Evolutionary conservation across 2,888 invertebrate genomes (phyloP).

Genomic region (Lymantria monacha): DNA sequence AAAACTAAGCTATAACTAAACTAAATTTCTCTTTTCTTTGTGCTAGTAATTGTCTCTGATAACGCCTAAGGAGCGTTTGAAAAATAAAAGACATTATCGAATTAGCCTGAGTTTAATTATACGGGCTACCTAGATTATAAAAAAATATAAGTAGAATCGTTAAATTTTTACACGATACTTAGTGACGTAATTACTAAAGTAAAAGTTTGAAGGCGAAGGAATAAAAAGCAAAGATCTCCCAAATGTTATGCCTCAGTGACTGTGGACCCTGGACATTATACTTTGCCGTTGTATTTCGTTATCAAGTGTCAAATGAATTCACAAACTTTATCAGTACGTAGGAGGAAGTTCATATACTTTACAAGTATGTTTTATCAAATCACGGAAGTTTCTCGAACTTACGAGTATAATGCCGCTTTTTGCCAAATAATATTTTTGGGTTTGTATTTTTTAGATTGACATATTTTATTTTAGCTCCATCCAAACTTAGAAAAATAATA

Average conservation of each 20-base stretch:
- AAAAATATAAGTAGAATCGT: too few species aligned
- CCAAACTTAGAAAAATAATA: not conserved
- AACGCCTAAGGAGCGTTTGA: too few species aligned
- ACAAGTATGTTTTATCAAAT: slow-evolving; percentile 23
- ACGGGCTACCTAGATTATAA: too few species aligned
- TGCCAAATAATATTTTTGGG: slow-evolving; percentile 3
- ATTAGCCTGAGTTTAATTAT: too few species aligned
- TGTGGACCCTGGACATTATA: slow-evolving; percentile 14
- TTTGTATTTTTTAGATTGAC: not conserved
- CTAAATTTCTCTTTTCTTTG: too few species aligned
- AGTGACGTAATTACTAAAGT: too few species aligned
- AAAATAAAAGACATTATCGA: too few species aligned
- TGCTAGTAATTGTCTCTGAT: too few species aligned
- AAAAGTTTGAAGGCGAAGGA: too few species aligned
- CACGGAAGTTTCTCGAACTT: slow-evolving; percentile 19
- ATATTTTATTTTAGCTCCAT: slow-evolving; percentile 3
- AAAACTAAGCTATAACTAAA: too few species aligned
- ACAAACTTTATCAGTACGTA: slow-evolving; percentile 30
- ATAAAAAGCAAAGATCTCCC: slow-evolving; percentile 4
- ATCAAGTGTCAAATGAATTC: slow-evolving; percentile 32
- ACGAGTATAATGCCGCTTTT: slow-evolving; percentile 4
- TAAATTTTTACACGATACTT: too few species aligned
- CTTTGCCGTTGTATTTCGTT: slow-evolving; percentile 23
- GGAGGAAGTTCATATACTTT: slow-evolving; percentile 15
- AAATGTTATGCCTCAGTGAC: slow-evolving; percentile 16